Conservation (phyloP, 2,797 vertebrate species). For the Zenarchopterus dispar region DNA sequence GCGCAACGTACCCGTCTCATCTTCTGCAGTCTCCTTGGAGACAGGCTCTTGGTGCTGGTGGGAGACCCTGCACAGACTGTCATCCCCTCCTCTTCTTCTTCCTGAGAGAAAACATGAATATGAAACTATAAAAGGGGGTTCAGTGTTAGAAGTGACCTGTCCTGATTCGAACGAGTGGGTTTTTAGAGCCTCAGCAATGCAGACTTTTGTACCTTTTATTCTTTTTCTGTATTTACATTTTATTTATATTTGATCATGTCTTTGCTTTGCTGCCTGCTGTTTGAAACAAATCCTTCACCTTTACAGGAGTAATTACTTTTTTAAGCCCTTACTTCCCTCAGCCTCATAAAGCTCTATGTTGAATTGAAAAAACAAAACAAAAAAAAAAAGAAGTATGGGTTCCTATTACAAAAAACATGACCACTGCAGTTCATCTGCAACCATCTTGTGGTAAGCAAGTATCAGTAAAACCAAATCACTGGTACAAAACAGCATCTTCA, state of each 20-base stretch:
- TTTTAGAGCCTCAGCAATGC: not conserved
- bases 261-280: not conserved
- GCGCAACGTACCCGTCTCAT: slow-evolving; percentile 75
- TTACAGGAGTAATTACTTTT: too few relatives aligned
- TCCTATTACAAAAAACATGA: too few relatives aligned
- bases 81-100: slow-evolving; percentile 86
- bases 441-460: too few relatives aligned
- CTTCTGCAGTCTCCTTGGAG: slow-evolving; percentile 85
- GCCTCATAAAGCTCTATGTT: too few relatives aligned
- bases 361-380: too few relatives aligned
- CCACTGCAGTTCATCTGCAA: too few relatives aligned
- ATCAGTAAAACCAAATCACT: too few relatives aligned
- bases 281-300: not conserved
- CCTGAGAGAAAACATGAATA: slow-evolving; percentile 74
- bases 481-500: too few relatives aligned
- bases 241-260: not conserved
- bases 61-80: slow-evolving; percentile 81
- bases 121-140: slow-evolving; percentile 12
- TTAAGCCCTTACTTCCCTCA: too few relatives aligned
- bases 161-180: not conserved
- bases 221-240: not conserved
- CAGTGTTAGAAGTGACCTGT: slow-evolving; percentile 1
- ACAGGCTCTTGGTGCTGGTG: slow-evolving; percentile 87
- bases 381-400: too few relatives aligned
- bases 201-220: slow-evolving; percentile 1